Base-by-base conservation (phyloP, 1,140 invertebrate species). In the Camponotus pennsylvanicus region DNA sequence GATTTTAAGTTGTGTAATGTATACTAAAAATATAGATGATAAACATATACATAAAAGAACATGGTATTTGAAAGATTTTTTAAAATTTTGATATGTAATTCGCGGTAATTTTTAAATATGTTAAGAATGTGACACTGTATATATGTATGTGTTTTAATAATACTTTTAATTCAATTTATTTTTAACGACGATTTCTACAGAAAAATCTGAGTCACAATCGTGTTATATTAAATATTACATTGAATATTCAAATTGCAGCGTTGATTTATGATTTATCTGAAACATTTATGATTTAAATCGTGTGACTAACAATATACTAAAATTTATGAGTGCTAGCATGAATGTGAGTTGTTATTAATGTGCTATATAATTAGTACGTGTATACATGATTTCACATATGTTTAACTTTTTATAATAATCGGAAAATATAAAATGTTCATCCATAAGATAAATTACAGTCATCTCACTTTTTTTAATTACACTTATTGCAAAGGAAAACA, bases 391-490 rank as follows among this genome's bases (percentile, higher is more conserved):
- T 27, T 27, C 27, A 27, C 27, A 27, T 27, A 27, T 27, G 27
- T 27, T 27, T 27, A 27, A 18, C 15, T 37, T 57, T 21, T n/a
- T 18, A n/a, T 73, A 55, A 73, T 34, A 11, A 32, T 13, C n/a
- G n/a, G 5, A n/a, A 69, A 71, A 70, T 55, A 34, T 52, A 70
- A 15, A 63, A 18, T 5, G n/a, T 63, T 42, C 8, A 40, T 15
- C 32, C 8, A 27, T 11, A 4, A 18, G 13, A 61, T 8, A 6
- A 0, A n/a, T 5, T 55, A 37, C 21, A 13, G 13, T 57, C n/a
- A 45, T 9, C 11, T 9, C 18, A 21, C 8, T 27, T 34, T 67
- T 67, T 73, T 67, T 82, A 69, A 42, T 87, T 61, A 76, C 8
- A 3, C 21, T 63, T n/a, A 73, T 75, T n/a, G 5, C 18, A 52